Evolutionary conservation across 2,888 invertebrate genomes (phyloP), one percentile per base, ranked within the genome.

Genomic region (Xestia rhomboidea): DNA sequence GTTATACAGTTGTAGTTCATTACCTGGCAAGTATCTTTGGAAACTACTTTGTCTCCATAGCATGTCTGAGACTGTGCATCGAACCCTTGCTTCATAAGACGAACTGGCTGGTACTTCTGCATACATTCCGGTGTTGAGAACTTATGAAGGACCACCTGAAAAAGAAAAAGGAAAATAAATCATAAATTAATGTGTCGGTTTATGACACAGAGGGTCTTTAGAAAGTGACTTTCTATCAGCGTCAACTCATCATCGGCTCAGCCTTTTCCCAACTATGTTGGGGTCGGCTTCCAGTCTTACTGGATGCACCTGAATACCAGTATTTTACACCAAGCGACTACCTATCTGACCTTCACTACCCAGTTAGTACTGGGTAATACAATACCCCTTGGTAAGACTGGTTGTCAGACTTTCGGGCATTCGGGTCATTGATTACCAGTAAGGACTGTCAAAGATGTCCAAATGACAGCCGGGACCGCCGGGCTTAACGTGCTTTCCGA

Each of bases 11-110:
- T 21, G 49, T 21, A 21, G 49, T 51, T 10, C n/a, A n/a, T 7
- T 79, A 88, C 95, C 91, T 93, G 93, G 68, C 95, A 95, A 0
- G 95, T 94, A n/a, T 95, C 95, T 67, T 90, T 94, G 0, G 90
- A 87, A 1, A 74, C 69, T 0, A 51, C 0, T n/a, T 88, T 90
- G 83, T 95, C 92, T 7, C 95, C 95, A 74, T 92, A 95, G 69
- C 95, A 95, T 27, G 90, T 77, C 81, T 95, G 95, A 0, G 93
- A 90, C 57, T 34, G 41, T 0, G 69, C 24, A 44, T 93, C 83
- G 68, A 92, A 91, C 0, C 95, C 95, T 1, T 81, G 74, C 54
- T 30, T 57, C 90, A 94, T 82, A 2, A 85, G 78, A 0, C 92
- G 87, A 10, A 79, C 57, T 0, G 87, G 78, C 0, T 64, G 76